Base-by-base conservation (phyloP, 2,113 vertebrate species). In the Pangasianodon gigas region DNA sequence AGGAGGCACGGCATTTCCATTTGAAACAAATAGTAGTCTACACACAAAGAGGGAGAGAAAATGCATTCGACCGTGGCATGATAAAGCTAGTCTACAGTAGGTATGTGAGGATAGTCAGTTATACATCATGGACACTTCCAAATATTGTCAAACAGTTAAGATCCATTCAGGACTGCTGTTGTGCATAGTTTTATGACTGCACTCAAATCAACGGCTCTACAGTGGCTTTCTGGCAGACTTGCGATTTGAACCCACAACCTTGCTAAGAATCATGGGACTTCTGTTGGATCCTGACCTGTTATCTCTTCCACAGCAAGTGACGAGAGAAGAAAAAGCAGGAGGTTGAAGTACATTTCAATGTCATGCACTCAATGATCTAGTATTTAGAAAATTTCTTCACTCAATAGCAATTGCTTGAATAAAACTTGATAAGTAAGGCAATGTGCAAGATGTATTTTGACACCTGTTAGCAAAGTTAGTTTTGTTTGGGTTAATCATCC, bases 1-100 rank as follows among this genome's bases (percentile, higher is more conserved):
- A 88, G 82, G 4, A 87, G 87, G 65, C 51, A 74, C 13, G 10
- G 52, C 29, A 90, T 91, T 91, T 92, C 87, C 89, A 92, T 91
- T 65, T 92, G 69, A 93, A 92, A 88, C 90, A 82, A 81, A 67
- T 44, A 71, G 62, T 32, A 88, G 41, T 60, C 81, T 84, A 51
- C 37, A 21, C 26, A 52, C 13, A 44, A 48, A 75, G 67, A 85
- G 7, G 6, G 37, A 52, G 16, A 58, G 37, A 32, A 84, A 69
- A 48, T 41, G 69, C 56, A 37, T 24, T 21, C 9, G 18, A 65
- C 14, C 29, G 44, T 19, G 54, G 65, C 56, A 81, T 65, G 86
- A 69, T 41, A 37, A 77, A 90, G 14, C 51, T 18, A n/a, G 37
- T 37, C 65, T 48, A 41, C 67, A 62, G 62, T 18, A 26, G 13